Evolutionary conservation across 2,113 vertebrate species (phyloP).

Genomic region (Entomyzon cyanotis): DNA sequence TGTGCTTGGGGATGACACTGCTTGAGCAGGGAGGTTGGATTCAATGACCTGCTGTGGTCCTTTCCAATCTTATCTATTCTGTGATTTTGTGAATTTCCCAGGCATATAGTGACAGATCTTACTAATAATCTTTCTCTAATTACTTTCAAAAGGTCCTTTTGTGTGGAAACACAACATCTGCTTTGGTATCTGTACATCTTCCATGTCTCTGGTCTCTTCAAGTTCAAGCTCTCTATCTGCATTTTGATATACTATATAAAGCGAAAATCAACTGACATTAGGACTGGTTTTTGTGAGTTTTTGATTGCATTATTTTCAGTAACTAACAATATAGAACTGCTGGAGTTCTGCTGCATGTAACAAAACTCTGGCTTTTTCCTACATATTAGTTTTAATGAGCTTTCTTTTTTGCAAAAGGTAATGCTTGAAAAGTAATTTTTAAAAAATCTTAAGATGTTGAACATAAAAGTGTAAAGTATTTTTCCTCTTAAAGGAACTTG

Average conservation of each 20-base stretch:
- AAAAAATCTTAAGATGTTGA: not conserved
- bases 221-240: not conserved
- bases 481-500: not conserved
- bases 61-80: not conserved
- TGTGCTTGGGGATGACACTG: not conserved
- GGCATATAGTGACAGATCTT: not conserved
- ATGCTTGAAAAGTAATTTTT: not conserved
- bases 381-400: not conserved
- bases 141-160: not conserved
- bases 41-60: not conserved
- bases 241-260: not conserved
- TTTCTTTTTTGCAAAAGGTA: not conserved
- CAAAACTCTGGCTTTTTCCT: not conserved
- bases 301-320: not conserved
- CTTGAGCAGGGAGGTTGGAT: not conserved
- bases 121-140: not conserved
- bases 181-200: not conserved
- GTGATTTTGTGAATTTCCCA: not conserved
- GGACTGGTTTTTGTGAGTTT: not conserved
- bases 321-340: not conserved
- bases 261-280: not conserved
- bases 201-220: not conserved
- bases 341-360: not conserved
- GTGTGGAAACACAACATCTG: not conserved
- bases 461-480: not conserved